Evolutionary conservation across 2,113 vertebrate species (phyloP).

Genomic region (Bostrychus sinensis): DNA sequence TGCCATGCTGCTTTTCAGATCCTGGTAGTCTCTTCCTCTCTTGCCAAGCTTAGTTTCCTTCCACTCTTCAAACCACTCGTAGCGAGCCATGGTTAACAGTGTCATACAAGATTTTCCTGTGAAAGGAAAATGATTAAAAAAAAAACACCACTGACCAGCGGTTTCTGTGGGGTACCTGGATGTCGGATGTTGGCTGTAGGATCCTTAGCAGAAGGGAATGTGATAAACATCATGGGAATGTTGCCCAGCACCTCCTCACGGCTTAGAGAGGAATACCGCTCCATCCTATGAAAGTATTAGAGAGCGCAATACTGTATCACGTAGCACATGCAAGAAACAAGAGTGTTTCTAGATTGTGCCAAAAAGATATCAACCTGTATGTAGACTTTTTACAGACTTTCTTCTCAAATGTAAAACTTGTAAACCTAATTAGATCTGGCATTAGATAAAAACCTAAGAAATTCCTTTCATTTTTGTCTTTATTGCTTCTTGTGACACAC

Average conservation of each 20-base stretch:
- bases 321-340: not conserved
- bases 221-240: conserved; percentile 85
- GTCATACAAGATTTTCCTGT: conserved; percentile 85
- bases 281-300: conserved; percentile 68
- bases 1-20: conserved; percentile 78
- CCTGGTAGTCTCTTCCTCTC: conserved; percentile 74
- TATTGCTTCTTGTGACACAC: not conserved
- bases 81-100: conserved; percentile 83
- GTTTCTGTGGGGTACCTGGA: conserved; percentile 69
- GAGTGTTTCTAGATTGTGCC: not conserved
- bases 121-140: not conserved
- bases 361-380: not conserved
- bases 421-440: not conserved
- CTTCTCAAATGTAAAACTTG: no score
- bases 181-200: conserved; percentile 77
- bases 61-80: conserved; percentile 84
- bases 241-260: conserved; percentile 76
- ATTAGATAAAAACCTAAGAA: not conserved
- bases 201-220: conserved; percentile 84
- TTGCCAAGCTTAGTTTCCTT: conserved; percentile 67
- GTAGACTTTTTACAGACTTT: no score
- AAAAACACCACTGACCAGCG: not conserved
- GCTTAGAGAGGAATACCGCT: conserved; percentile 65
- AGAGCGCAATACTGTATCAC: conserved; percentile 22
- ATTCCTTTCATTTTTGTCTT: not conserved